Evolutionary conservation across 2,888 invertebrate species (phyloP).

Genomic region (Xylota sylvarum): DNA sequence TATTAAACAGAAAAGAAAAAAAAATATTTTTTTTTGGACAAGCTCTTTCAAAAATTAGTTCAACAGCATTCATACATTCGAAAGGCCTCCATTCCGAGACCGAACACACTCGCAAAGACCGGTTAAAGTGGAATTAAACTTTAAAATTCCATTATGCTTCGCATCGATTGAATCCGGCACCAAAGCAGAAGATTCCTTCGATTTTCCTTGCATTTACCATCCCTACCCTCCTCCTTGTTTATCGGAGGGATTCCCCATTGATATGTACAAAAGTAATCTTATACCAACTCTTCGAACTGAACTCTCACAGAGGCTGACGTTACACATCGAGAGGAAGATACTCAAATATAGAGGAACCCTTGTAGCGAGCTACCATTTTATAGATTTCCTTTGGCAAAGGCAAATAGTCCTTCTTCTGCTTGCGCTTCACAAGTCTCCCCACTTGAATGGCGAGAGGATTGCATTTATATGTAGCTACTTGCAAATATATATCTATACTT

Average conservation of each 20-base stretch:
- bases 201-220: constrained; percentile 20
- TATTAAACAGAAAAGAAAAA: background rate
- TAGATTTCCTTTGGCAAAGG: constrained; percentile 8
- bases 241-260: background rate
- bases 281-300: constrained; percentile 16
- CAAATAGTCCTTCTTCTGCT: background rate
- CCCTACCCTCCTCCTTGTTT: background rate
- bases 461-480: constrained; percentile 11
- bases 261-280: constrained; percentile 46
- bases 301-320: background rate
- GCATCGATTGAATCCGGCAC: constrained; percentile 38
- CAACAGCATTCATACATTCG: background rate
- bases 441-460: background rate
- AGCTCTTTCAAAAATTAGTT: background rate
- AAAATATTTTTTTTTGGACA: background rate
- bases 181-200: constrained; percentile 46
- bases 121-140: constrained; percentile 58
- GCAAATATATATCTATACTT: background rate
- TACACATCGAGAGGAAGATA: background rate
- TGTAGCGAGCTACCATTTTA: constrained; percentile 17
- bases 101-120: constrained; percentile 24
- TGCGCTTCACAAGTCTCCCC: background rate
- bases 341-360: background rate
- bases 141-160: constrained; percentile 54
- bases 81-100: background rate